These are phyloP conservation scores for Coilia nasus DNA, from an alignment of 2,797 vertebrate genomes.

Conservation along the genomic window DNA sequence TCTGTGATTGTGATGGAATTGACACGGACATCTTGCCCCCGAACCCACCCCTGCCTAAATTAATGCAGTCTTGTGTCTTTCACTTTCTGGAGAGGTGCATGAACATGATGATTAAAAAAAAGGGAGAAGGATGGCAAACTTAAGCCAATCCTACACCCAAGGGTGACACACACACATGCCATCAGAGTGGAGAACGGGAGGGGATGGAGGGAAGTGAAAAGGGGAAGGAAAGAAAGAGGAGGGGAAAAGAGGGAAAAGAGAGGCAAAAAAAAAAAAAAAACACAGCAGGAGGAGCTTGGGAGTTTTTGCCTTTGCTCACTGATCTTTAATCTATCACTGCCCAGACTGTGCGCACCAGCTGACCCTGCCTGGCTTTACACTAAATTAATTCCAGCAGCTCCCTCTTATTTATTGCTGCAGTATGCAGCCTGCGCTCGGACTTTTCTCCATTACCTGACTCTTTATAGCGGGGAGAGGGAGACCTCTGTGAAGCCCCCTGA, in stretches of 20 bases:
- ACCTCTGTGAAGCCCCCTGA: conserved; percentile 68
- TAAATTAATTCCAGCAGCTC: conserved; percentile 72
- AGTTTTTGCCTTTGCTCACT: conserved; percentile 66
- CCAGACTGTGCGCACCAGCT: conserved; percentile 66
- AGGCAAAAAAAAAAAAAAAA: not conserved
- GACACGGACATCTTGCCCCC: conserved; percentile 49
- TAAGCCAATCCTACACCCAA: conserved; percentile 52
- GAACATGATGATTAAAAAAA: conserved; percentile 38
- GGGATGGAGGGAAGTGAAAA: conserved; percentile 38
- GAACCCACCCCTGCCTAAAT: conserved; percentile 43
- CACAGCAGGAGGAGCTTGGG: conserved; percentile 46
- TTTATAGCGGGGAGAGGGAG: conserved; percentile 64
- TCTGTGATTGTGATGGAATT: conserved; percentile 60
- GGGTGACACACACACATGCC: conserved; percentile 32
- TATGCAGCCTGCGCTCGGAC: conserved; percentile 64
- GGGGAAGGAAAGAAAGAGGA: conserved; percentile 46
- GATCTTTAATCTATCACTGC: conserved; percentile 73
- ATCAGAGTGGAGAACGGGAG: conserved; percentile 49
- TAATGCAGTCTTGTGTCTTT: conserved; percentile 45
- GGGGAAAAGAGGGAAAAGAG: conserved; percentile 30
- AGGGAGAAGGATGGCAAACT: conserved; percentile 20
- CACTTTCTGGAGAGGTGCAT: conserved; percentile 17
- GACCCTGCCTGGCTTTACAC: conserved; percentile 71
- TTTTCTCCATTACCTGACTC: conserved; percentile 69
- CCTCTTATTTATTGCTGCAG: conserved; percentile 72